Percentiles rank a stretch among this genome's conserved stretches.
phyloP scores from a whole-genome alignment of 2,797 vertebrate species.

The Manis javanica region DNA sequence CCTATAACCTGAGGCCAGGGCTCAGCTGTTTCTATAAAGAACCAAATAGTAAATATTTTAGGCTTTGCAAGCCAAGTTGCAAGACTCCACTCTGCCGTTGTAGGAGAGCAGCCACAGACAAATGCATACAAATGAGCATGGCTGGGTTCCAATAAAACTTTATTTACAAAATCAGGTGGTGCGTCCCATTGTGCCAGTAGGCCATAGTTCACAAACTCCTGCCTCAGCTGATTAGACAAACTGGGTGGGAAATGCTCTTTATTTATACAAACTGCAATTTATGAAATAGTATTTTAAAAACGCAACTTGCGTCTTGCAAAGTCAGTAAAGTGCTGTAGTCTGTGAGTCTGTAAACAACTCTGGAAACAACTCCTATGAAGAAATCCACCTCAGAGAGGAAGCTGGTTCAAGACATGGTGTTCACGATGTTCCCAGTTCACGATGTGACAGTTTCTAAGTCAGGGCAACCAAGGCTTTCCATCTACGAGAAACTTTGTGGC shows the following conservation, averaged over 20 bases:
- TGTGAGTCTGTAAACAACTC: neutral
- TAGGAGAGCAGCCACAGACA: neutral
- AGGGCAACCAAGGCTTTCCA: neutral
- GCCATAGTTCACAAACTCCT: neutral
- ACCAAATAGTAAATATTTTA: neutral
- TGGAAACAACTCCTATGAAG: neutral
- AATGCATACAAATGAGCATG: neutral
- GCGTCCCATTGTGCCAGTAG: neutral
- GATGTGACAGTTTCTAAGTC: neutral
- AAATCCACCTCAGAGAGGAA: neutral
- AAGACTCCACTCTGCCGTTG: neutral
- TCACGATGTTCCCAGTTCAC: neutral
- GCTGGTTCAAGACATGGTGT: fast-evolving
- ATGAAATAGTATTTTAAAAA: neutral
- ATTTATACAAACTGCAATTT: neutral
- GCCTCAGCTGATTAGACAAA: neutral
- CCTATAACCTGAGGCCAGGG: neutral
- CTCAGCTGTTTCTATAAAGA: neutral
- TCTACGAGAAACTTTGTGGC: neutral
- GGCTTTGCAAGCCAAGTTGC: neutral
- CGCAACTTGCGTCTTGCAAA: neutral
- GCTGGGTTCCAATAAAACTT: neutral
- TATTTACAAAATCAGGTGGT: neutral
- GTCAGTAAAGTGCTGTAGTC: no score
- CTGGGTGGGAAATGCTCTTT: fast-evolving